A percentile compares a stretch with the other conserved stretches of the same genome.
Evolutionary conservation across 2,888 invertebrate species (phyloP).

Genomic region (Sipunculus nudus): DNA sequence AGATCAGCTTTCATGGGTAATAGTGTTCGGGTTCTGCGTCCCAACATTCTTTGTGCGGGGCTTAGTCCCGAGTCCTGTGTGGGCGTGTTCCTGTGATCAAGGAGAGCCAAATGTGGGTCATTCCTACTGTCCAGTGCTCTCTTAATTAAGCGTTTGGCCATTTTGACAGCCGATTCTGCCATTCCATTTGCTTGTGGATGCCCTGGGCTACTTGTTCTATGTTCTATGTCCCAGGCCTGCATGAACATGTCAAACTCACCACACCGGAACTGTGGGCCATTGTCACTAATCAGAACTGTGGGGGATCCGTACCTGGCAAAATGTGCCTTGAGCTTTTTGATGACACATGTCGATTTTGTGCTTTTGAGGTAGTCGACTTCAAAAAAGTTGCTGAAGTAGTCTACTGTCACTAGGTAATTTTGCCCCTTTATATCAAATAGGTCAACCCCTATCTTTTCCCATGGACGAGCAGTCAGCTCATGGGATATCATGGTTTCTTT

Average conservation of each 20-base stretch:
- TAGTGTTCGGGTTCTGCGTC: background rate
- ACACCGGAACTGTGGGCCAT: conserved; percentile 29
- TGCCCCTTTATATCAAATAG: conserved; percentile 26
- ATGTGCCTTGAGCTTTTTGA: conserved; percentile 14
- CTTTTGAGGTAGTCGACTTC: conserved; percentile 27
- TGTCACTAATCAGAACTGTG: conserved; percentile 27
- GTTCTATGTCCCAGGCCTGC: conserved; percentile 30
- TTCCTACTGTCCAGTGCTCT: conserved; percentile 1
- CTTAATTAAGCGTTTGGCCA: conserved; percentile 26
- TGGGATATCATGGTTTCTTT: conserved; percentile 21
- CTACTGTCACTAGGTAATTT: conserved; percentile 36
- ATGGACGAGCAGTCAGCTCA: conserved; percentile 32
- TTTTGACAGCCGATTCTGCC: conserved; percentile 38
- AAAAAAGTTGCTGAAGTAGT: conserved; percentile 33
- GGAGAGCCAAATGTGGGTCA: conserved; percentile 4
- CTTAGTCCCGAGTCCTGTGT: background rate
- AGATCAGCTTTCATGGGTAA: background rate
- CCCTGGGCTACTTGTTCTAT: conserved; percentile 29
- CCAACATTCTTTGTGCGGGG: background rate
- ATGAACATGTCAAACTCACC: conserved; percentile 25
- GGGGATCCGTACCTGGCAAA: conserved; percentile 28
- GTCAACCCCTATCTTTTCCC: conserved; percentile 34
- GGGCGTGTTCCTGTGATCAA: conserved; percentile 9
- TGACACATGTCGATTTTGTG: conserved; percentile 23
- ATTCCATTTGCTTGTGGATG: conserved; percentile 37